These are phyloP conservation scores for Pseudanteris insignis DNA, from an alignment of 2,888 invertebrate genomes.

Conservation along the genomic window DNA sequence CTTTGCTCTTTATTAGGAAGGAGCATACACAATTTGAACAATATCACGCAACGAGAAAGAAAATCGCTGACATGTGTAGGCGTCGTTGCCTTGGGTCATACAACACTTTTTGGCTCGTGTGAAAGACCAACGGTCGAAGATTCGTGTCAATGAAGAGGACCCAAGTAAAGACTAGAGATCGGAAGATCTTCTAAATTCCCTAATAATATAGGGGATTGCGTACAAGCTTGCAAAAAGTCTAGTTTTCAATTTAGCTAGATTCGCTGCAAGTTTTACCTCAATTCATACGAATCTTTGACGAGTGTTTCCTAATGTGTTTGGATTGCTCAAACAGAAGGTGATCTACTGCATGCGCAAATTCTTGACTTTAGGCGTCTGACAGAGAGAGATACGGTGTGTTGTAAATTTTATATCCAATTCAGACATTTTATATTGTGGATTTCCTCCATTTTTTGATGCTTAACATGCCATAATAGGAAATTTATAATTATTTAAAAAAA, in stretches of 20 bases:
- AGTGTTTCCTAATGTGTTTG: neutral
- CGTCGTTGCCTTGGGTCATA: conserved; percentile 3
- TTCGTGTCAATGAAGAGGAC: conserved; percentile 33
- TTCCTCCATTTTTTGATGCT: too few relatives aligned
- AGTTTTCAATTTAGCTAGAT: too few relatives aligned
- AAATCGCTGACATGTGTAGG: conserved; percentile 6
- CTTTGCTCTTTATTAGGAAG: conserved; percentile 26
- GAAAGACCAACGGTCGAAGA: neutral
- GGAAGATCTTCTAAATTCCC: conserved; percentile 11
- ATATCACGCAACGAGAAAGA: conserved; percentile 12
- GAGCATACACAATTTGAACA: conserved; percentile 24
- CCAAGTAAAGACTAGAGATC: conserved; percentile 35
- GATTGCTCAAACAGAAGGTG: too few relatives aligned
- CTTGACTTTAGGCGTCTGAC: too few relatives aligned
- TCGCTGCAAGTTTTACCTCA: too few relatives aligned
- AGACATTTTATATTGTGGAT: too few relatives aligned
- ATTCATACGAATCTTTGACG: neutral
- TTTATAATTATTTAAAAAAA: too few relatives aligned
- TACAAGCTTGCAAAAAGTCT: conserved; percentile 8
- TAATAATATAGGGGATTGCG: conserved; percentile 2
- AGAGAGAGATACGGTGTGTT: too few relatives aligned
- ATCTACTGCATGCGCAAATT: too few relatives aligned
- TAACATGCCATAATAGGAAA: too few relatives aligned
- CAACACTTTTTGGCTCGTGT: neutral
- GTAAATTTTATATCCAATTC: too few relatives aligned